A percentile compares a stretch with the other conserved stretches of the same genome.
These are phyloP conservation scores for Eupithecia subumbrata DNA, from an alignment of 2,888 invertebrate species.

Conservation along the genomic window DNA sequence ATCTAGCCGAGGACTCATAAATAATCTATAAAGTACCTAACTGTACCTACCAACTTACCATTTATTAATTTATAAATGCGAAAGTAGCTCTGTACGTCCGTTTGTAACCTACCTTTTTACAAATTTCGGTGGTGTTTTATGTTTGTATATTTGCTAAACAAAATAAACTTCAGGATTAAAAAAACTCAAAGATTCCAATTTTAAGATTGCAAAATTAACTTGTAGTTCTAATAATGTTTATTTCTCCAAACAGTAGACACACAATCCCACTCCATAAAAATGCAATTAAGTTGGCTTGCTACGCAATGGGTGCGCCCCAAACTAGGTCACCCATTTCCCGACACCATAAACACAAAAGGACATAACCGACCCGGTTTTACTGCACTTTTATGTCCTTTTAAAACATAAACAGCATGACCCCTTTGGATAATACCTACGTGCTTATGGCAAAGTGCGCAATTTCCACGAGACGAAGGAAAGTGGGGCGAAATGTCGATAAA, in stretches of 20 bases:
- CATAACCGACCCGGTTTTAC: constrained; percentile 57
- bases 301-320: constrained; percentile 71
- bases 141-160: not conserved
- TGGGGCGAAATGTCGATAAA: constrained; percentile 47
- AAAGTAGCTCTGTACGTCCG: not conserved
- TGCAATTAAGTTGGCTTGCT: constrained; percentile 69
- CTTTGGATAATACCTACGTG: constrained; percentile 48
- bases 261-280: constrained; percentile 50
- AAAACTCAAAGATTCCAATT: not conserved
- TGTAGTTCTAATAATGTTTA: not conserved
- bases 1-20: constrained; percentile 15
- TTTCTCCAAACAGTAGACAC: constrained; percentile 21
- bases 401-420: constrained; percentile 61
- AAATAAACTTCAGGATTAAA: not conserved
- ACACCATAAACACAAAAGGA: constrained; percentile 59
- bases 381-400: constrained; percentile 64
- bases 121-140: not conserved
- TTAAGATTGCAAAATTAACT: not conserved
- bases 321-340: constrained; percentile 81
- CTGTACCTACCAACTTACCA: not conserved
- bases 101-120: not conserved
- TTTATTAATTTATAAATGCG: not conserved
- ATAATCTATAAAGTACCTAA: not conserved
- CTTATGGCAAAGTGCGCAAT: constrained; percentile 48
- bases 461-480: constrained; percentile 48